Evolutionary conservation across 2,113 vertebrate genomes (phyloP).

Genomic region (Rafetus swinhoei): DNA sequence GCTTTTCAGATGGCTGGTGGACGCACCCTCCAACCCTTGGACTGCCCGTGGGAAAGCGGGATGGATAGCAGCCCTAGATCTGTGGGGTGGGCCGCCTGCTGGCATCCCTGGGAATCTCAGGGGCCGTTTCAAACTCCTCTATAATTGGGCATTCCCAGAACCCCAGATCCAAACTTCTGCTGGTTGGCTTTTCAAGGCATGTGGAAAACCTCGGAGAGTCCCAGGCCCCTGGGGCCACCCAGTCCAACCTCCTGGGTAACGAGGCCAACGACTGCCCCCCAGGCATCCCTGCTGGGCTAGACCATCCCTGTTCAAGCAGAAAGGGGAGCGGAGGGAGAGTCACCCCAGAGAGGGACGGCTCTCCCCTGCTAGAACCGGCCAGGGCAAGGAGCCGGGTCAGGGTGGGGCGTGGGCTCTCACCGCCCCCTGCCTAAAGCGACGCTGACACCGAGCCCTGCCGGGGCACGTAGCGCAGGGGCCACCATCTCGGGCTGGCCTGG

Average conservation of each 20-base stretch:
- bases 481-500: background rate
- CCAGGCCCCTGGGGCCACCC: background rate
- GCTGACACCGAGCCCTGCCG: background rate
- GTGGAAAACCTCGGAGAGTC: background rate
- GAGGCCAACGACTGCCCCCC: background rate
- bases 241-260: background rate
- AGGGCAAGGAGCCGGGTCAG: background rate
- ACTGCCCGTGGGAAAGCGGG: no score
- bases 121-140: background rate
- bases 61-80: background rate
- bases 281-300: background rate
- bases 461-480: accelerated
- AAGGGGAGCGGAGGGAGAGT: background rate
- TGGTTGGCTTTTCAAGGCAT: background rate
- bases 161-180: accelerated
- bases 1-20: no score
- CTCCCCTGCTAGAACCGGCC: background rate
- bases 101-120: background rate
- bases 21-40: no score
- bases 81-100: background rate
- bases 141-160: background rate
- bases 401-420: background rate
- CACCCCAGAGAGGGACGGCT: background rate
- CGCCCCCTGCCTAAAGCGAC: background rate
- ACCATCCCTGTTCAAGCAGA: background rate